Evolutionary conservation across 1,140 invertebrate species (phyloP).

Genomic region (Olivierus martensii): DNA sequence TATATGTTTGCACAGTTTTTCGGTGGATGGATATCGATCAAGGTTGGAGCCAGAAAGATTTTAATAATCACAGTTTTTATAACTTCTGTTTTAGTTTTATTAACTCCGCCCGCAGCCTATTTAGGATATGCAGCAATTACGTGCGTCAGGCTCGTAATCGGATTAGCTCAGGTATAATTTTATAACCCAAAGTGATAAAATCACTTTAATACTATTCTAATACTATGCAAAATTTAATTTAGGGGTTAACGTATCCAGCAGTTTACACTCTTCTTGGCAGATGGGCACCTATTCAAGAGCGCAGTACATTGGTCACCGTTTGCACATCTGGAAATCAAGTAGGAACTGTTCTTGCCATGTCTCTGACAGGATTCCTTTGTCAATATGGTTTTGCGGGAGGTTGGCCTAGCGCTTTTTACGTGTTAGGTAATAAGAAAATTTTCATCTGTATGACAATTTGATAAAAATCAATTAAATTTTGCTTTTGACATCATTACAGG

Average conservation of each 20-base stretch:
- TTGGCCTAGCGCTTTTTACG: conserved; percentile 57
- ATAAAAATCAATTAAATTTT: no score
- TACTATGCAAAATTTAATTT: no score
- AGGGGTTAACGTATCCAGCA: conserved; percentile 12
- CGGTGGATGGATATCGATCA: not conserved
- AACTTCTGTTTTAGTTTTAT: not conserved
- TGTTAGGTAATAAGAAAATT: conserved; percentile 49
- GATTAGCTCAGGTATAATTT: not conserved
- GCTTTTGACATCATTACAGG: no score
- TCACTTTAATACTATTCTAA: no score
- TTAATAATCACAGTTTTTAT: not conserved
- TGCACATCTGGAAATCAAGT: conserved; percentile 22
- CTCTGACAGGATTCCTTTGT: conserved; percentile 27
- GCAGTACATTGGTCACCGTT: conserved; percentile 8
- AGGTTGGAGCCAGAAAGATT: not conserved
- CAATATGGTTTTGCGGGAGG: conserved; percentile 29
- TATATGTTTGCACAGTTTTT: not conserved
- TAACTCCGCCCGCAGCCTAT: not conserved
- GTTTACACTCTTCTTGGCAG: conserved; percentile 28
- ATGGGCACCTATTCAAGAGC: conserved; percentile 18
- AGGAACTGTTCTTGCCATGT: conserved; percentile 23
- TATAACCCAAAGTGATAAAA: no score
- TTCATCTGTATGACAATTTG: no score
- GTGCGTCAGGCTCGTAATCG: not conserved
- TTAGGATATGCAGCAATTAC: not conserved